These are phyloP conservation scores for Lophotriccus pileatus DNA, from an alignment of 2,797 vertebrate genomes.

Conservation along the genomic window DNA sequence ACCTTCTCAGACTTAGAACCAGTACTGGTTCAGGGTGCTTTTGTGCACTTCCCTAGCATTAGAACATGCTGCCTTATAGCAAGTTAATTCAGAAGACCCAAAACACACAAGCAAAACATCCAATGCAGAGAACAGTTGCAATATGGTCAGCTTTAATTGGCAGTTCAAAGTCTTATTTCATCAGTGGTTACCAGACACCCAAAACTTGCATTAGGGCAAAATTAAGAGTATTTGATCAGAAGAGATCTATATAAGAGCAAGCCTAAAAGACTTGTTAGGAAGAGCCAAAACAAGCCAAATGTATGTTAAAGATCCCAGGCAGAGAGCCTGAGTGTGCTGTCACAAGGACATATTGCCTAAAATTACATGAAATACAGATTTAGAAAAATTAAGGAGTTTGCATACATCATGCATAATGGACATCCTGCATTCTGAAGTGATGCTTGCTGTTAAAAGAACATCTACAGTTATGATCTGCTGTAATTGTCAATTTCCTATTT, in stretches of 20 bases:
- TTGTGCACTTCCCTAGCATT: neutral
- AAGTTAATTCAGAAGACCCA: neutral
- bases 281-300: neutral
- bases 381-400: neutral
- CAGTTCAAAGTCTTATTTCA: neutral
- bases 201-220: neutral
- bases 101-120: neutral
- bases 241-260: neutral
- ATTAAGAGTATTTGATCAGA: neutral
- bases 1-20: neutral
- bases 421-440: neutral
- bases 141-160: neutral
- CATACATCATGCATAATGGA: neutral
- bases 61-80: neutral
- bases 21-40: neutral
- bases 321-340: neutral
- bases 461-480: fast-evolving
- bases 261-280: neutral
- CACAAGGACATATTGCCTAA: neutral
- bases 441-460: neutral
- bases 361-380: neutral
- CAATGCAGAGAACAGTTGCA: neutral
- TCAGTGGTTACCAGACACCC: neutral
- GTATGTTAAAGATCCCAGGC: neutral
- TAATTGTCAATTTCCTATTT: neutral